These are phyloP conservation scores for Volucella inflata DNA, from an alignment of 2,888 invertebrate species.

Conservation along the genomic window DNA sequence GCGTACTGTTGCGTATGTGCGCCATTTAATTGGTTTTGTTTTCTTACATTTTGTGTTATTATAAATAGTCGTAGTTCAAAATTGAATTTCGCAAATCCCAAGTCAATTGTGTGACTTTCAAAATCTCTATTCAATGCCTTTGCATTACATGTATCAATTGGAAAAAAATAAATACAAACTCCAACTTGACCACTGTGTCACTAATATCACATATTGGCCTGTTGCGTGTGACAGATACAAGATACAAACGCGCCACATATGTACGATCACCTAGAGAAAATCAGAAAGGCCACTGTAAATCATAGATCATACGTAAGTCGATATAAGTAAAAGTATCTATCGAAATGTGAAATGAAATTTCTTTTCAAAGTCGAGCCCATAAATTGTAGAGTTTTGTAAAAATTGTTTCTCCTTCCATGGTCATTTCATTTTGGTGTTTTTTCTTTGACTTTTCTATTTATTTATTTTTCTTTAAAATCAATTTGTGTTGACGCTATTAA, in stretches of 20 bases:
- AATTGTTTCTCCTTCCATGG: slow-evolving; percentile 13
- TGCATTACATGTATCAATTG: background rate
- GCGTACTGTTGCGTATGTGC: slow-evolving; percentile 23
- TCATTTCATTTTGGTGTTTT: slow-evolving; percentile 3
- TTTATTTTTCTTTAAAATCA: background rate
- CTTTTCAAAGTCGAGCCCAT: slow-evolving; percentile 29
- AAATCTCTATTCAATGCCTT: background rate
- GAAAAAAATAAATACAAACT: background rate
- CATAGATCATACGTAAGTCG: too few species aligned
- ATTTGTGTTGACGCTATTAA: slow-evolving; percentile 13
- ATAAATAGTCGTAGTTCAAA: background rate
- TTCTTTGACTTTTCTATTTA: slow-evolving; percentile 5
- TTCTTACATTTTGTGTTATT: background rate
- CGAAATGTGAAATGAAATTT: slow-evolving; percentile 18
- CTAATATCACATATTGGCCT: background rate
- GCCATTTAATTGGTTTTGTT: background rate
- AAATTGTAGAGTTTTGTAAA: slow-evolving; percentile 30
- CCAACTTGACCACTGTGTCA: slow-evolving; percentile 30
- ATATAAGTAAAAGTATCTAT: slow-evolving; percentile 32
- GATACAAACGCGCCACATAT: background rate
- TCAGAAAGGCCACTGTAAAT: background rate
- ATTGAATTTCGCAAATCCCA: background rate
- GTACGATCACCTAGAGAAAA: slow-evolving; percentile 18
- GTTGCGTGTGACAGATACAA: slow-evolving; percentile 2
- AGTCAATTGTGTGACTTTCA: background rate